Evolutionary conservation across 2,888 invertebrate species (phyloP).

Genomic region (Catocala sponsa): DNA sequence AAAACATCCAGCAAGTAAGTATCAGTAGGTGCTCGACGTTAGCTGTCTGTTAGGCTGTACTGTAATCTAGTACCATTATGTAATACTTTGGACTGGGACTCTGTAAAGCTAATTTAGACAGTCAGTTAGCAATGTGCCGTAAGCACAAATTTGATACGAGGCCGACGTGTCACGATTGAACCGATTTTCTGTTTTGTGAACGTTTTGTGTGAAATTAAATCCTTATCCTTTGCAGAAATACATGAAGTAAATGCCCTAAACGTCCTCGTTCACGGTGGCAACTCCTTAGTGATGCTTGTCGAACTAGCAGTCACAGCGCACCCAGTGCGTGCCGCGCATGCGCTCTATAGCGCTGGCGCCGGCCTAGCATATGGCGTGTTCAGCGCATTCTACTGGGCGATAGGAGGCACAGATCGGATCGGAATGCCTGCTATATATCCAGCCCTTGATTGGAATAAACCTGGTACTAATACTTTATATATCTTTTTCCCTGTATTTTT

Average conservation of each 20-base stretch:
- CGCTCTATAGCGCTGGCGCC: conserved; percentile 89
- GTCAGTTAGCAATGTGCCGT: too few relatives aligned
- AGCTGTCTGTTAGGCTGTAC: too few relatives aligned
- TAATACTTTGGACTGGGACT: too few relatives aligned
- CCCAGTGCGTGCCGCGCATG: conserved; percentile 90
- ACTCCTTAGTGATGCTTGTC: conserved; percentile 91
- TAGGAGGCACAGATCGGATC: conserved; percentile 80
- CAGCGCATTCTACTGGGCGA: conserved; percentile 82
- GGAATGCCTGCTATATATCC: conserved; percentile 91
- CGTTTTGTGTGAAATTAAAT: too few relatives aligned
- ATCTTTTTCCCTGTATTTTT: too few relatives aligned
- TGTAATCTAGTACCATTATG: too few relatives aligned
- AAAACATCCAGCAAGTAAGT: too few relatives aligned
- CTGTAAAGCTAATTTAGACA: too few relatives aligned
- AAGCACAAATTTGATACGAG: too few relatives aligned
- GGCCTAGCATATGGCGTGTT: conserved; percentile 86
- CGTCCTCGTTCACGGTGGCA: conserved; percentile 92
- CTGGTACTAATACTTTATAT: conserved; percentile 66
- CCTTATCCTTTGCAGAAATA: conserved; percentile 71
- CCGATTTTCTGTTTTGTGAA: too few relatives aligned
- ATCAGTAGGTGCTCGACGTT: too few relatives aligned
- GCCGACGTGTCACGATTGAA: too few relatives aligned
- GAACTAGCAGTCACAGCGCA: conserved; percentile 92
- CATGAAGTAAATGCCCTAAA: conserved; percentile 90
- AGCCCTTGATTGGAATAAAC: conserved; percentile 92